A percentile compares a stretch with the other conserved stretches of the same genome.
Evolutionary conservation across 1,140 invertebrate genomes (phyloP).

Genomic region (Pseudobourletiella spinata): DNA sequence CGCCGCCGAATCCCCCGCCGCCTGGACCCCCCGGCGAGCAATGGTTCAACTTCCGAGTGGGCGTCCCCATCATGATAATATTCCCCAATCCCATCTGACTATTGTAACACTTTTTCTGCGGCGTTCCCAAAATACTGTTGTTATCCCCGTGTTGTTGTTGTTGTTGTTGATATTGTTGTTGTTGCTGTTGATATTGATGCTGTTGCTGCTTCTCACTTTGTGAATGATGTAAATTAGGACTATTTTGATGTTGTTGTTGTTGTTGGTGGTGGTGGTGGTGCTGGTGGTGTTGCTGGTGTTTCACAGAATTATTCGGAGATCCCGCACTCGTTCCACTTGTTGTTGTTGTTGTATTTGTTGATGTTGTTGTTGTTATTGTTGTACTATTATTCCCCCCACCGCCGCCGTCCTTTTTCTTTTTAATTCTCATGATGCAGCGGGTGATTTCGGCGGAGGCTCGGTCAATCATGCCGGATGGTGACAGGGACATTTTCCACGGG

Average conservation of each 20-base stretch:
- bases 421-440: slow-evolving; percentile 35
- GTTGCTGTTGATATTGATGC: neutral
- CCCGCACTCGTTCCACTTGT: neutral
- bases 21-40: neutral
- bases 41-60: neutral
- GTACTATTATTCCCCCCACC: neutral
- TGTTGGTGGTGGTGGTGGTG: too few relatives aligned
- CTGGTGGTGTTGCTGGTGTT: slow-evolving; percentile 2
- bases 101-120: neutral
- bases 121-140: neutral
- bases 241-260: too few relatives aligned
- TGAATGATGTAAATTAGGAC: neutral
- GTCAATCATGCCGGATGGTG: slow-evolving; percentile 32
- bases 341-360: too few relatives aligned
- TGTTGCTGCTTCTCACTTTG: too few relatives aligned
- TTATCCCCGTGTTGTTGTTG: neutral
- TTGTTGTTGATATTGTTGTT: neutral
- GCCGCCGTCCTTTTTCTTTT: slow-evolving; percentile 25
- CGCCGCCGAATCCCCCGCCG: neutral
- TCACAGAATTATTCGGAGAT: neutral
- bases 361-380: too few relatives aligned
- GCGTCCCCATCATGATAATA: neutral
- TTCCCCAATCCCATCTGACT: neutral
- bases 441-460: slow-evolving; percentile 34
- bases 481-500: neutral